A percentile compares a stretch with the other conserved stretches of the same genome.
Evolutionary conservation across 2,888 invertebrate species (phyloP).

Genomic region (Lasioglossum oenotherae): DNA sequence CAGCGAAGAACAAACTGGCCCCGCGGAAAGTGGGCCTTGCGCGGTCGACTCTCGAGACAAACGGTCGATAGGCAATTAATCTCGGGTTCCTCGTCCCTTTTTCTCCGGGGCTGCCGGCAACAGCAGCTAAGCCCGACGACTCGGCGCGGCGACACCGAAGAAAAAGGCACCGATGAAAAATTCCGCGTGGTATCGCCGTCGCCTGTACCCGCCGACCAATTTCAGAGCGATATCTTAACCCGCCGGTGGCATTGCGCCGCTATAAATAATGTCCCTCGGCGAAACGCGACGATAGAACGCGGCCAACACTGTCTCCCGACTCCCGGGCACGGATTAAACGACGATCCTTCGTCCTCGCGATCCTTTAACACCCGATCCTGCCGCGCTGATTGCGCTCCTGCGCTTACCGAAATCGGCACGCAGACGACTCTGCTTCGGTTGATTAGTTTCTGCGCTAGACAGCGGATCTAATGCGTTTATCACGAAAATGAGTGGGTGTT

Average conservation of each 20-base stretch:
- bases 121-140: background rate
- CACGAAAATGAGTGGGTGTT: too few species aligned
- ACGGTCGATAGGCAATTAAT: constrained; percentile 74
- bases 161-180: constrained; percentile 55
- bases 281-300: constrained; percentile 43
- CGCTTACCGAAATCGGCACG: background rate
- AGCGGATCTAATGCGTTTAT: too few species aligned
- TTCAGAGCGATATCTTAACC: constrained; percentile 71
- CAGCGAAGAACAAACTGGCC: constrained; percentile 61
- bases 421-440: background rate
- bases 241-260: constrained; percentile 59
- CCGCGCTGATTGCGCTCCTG: background rate
- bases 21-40: constrained; percentile 66
- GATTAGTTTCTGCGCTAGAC: too few species aligned
- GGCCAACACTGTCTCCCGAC: constrained; percentile 1
- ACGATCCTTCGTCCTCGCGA: background rate
- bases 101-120: constrained; percentile 22
- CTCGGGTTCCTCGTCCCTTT: constrained; percentile 49
- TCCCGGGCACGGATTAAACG: constrained; percentile 32
- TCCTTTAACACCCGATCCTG: background rate
- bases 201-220: constrained; percentile 61
- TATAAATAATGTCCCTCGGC: constrained; percentile 61
- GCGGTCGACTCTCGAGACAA: constrained; percentile 68
- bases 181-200: constrained; percentile 61
- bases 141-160: constrained; percentile 18